Conservation (phyloP, 2,797 vertebrate species). For the Tamandua tetradactyla region DNA sequence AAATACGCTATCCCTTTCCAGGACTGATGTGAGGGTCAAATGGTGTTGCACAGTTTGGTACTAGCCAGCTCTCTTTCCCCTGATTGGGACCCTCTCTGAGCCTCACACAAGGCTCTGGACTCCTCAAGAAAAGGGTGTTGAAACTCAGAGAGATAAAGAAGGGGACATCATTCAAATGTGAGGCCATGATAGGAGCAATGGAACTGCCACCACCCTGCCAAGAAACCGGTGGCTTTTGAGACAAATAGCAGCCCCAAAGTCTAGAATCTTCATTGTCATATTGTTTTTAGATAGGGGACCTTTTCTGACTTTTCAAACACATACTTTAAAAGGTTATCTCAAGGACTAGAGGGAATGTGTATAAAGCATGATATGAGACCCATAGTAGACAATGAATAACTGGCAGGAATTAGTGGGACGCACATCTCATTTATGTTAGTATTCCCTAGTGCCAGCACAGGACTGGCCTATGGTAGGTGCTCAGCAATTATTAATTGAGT, state of each 20-base stretch:
- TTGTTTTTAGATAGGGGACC: conserved; percentile 33
- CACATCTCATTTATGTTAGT: background rate
- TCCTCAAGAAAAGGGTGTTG: background rate
- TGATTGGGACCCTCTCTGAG: background rate
- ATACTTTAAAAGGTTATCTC: background rate
- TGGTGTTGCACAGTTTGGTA: background rate
- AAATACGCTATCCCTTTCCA: background rate
- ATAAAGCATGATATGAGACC: background rate
- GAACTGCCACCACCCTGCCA: conserved; percentile 60
- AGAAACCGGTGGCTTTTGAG: conserved; percentile 62
- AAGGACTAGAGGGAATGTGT: background rate
- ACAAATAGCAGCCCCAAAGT: conserved; percentile 64
- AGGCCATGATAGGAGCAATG: conserved; percentile 69
- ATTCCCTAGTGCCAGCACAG: background rate
- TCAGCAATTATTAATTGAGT: conserved; percentile 11
- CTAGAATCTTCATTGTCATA: conserved; percentile 49
- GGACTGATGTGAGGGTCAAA: background rate
- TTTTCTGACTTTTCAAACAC: conserved; percentile 35
- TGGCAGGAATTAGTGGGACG: background rate
- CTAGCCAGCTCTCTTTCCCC: background rate
- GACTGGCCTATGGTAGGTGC: background rate
- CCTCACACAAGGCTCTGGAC: background rate
- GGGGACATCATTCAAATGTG: conserved; percentile 63
- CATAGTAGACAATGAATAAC: fast-evolving
- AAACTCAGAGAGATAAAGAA: conserved; percentile 70